A percentile compares a stretch with the other conserved stretches of the same genome.
Evolutionary conservation across 2,113 vertebrate genomes (phyloP).

Genomic region (Indicator maculatus): DNA sequence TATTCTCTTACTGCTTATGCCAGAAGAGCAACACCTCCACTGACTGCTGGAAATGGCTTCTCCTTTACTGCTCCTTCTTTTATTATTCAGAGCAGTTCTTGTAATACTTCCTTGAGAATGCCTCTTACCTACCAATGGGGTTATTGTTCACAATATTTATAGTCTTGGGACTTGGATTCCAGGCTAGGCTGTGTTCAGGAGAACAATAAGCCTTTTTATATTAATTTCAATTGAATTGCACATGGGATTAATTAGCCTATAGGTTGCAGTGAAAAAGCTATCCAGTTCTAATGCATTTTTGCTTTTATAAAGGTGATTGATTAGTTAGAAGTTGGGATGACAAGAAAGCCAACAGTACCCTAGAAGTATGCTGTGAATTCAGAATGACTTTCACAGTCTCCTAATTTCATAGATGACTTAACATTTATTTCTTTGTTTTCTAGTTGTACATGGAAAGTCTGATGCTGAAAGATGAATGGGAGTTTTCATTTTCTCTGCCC

Average conservation of each 20-base stretch:
- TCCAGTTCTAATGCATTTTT: background rate
- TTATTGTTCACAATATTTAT: conserved; percentile 37
- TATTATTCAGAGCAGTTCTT: background rate
- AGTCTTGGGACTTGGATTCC: background rate
- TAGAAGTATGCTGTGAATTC: background rate
- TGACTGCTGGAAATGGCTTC: background rate
- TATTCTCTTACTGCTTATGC: background rate
- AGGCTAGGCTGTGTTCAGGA: background rate
- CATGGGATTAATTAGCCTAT: background rate
- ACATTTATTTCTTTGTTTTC: background rate
- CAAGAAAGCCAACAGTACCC: background rate
- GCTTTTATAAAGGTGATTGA: background rate
- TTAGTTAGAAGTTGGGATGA: background rate
- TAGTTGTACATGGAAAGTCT: background rate
- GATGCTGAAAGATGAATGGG: background rate
- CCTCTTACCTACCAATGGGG: background rate
- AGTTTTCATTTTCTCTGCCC: background rate
- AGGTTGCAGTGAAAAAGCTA: background rate
- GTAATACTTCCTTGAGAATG: background rate
- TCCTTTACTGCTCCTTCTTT: background rate
- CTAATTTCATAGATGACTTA: background rate
- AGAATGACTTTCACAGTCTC: background rate
- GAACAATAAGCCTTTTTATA: conserved; percentile 3
- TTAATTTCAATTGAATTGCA: background rate
- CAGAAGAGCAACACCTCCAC: background rate